phyloP scores from a whole-genome alignment of 2,113 vertebrate species.

The Coreoperca whiteheadi region DNA sequence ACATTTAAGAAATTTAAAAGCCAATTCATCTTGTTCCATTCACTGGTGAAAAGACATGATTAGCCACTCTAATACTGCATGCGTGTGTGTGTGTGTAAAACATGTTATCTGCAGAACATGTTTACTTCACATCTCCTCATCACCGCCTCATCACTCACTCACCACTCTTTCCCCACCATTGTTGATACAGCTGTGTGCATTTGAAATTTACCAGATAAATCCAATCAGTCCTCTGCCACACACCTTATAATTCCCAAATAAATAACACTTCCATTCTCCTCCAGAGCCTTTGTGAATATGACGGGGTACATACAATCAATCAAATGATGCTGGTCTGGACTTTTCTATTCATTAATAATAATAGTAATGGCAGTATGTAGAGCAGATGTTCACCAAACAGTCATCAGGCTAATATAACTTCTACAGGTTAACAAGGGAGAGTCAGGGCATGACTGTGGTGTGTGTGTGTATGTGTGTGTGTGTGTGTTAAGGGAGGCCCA shows the following conservation, averaged over 20 bases:
- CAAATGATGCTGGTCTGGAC: not conserved
- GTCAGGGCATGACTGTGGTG: too few relatives aligned
- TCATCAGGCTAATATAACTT: not conserved
- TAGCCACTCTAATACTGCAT: too few relatives aligned
- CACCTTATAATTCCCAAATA: not conserved
- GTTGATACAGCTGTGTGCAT: conserved; percentile 40
- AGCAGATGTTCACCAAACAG: not conserved
- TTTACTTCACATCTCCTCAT: not conserved
- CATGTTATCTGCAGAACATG: conserved; percentile 1
- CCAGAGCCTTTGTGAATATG: not conserved
- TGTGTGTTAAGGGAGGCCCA: not conserved
- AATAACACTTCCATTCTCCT: conserved; percentile 1
- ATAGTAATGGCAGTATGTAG: not conserved
- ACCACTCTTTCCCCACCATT: not conserved
- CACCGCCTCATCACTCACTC: conserved; percentile 16
- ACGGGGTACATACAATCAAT: conserved; percentile 9
- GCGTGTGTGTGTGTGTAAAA: not conserved
- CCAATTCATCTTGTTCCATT: not conserved
- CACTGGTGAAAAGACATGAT: not conserved
- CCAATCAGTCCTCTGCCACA: not conserved
- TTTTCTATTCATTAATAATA: not conserved
- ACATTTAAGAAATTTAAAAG: not conserved
- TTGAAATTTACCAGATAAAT: conserved; percentile 25
- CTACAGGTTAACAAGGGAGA: not conserved
- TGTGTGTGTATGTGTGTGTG: not conserved